Evolutionary conservation across 2,797 vertebrate species (phyloP).

Genomic region (Tragopan temminckii): DNA sequence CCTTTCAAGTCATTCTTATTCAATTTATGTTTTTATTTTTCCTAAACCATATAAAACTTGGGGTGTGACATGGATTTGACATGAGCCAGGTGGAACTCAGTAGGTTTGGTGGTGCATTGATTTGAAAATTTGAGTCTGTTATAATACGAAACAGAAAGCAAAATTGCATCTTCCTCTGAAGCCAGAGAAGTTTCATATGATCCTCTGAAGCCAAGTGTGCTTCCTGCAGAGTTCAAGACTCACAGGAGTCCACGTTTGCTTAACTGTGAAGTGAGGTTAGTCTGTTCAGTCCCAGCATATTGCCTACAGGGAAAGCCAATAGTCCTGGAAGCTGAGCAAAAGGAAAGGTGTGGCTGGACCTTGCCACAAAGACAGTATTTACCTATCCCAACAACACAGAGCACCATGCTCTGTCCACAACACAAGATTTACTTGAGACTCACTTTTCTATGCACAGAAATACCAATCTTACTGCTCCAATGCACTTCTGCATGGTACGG

Average conservation of each 20-base stretch:
- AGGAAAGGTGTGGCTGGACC: not conserved
- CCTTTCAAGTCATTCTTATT: constrained; percentile 45
- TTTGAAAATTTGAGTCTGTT: constrained; percentile 52
- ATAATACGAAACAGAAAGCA: constrained; percentile 58
- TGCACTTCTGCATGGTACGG: not conserved
- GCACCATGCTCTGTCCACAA: not conserved
- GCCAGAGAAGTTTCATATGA: not conserved
- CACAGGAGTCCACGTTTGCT: not conserved
- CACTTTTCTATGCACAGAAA: not conserved
- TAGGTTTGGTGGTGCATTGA: not conserved
- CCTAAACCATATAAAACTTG: constrained; percentile 48
- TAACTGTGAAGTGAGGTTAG: not conserved
- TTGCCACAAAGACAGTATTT: not conserved
- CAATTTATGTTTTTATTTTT: not conserved
- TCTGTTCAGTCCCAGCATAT: not conserved
- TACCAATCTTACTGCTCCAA: not conserved
- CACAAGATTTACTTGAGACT: not conserved
- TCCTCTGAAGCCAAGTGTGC: not conserved
- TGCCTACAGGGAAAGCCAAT: not conserved
- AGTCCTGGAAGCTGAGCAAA: not conserved
- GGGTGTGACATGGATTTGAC: constrained; percentile 54
- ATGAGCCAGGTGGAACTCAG: constrained; percentile 49
- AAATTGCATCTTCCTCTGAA: constrained; percentile 13
- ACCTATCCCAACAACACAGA: not conserved
- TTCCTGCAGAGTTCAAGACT: not conserved